These are phyloP conservation scores for Drosophila diplacantha DNA, from an alignment of 2,888 invertebrate genomes.

Conservation along the genomic window DNA sequence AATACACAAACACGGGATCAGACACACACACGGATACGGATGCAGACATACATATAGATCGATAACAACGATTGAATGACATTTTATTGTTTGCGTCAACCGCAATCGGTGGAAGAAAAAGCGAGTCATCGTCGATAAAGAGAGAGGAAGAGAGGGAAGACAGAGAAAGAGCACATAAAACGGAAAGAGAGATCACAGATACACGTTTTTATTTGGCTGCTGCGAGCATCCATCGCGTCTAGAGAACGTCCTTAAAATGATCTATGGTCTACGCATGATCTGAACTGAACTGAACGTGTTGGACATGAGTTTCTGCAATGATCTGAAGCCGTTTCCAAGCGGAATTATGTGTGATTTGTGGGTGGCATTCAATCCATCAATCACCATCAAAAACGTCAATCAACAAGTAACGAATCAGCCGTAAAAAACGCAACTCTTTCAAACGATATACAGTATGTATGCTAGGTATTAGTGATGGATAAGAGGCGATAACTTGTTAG, in stretches of 20 bases:
- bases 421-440: conserved; percentile 24
- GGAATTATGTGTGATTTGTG: conserved; percentile 18
- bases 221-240: conserved; percentile 42
- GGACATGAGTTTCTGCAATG: conserved; percentile 35
- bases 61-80: conserved; percentile 31
- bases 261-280: conserved; percentile 23
- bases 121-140: conserved; percentile 44
- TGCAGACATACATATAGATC: conserved; percentile 42
- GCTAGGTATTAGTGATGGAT: conserved; percentile 1
- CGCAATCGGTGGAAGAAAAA: conserved; percentile 25
- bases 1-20: conserved; percentile 35
- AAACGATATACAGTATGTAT: conserved; percentile 12
- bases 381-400: conserved; percentile 27
- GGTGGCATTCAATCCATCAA: conserved; percentile 22
- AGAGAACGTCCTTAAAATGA: conserved; percentile 43
- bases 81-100: conserved; percentile 8
- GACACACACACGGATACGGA: conserved; percentile 51
- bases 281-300: conserved; percentile 25
- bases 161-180: conserved; percentile 70
- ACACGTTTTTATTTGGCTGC: conserved; percentile 62
- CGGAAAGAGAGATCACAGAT: conserved; percentile 72
- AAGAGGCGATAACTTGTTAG: background rate
- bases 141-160: conserved; percentile 39
- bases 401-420: conserved; percentile 37
- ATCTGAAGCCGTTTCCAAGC: conserved; percentile 44